A percentile compares a stretch with the other conserved stretches of the same genome.
Conservation (phyloP, 1,140 invertebrate genomes). For the Phenacoccus solenopsis region DNA sequence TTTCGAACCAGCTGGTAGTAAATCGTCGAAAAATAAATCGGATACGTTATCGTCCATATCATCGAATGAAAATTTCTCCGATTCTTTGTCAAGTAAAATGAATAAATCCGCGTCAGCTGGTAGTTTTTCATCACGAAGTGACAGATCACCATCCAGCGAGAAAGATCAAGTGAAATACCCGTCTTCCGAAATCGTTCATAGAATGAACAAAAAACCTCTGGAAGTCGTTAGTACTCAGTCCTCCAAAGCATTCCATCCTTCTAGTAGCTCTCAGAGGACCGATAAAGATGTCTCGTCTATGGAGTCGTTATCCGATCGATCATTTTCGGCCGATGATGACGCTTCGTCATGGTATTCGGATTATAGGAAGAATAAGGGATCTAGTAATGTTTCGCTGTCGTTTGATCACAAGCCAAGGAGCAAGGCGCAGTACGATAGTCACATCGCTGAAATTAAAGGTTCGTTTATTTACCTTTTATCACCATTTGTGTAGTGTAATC, state of each 20-base stretch:
- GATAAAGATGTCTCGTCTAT: neutral
- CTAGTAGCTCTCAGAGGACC: neutral
- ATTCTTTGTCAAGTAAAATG: neutral
- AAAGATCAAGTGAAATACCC: neutral
- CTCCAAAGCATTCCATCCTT: neutral
- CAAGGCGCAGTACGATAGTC: neutral
- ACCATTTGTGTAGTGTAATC: no score
- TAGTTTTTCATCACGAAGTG: no score
- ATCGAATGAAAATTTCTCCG: neutral
- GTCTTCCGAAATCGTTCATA: neutral
- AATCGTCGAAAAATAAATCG: neutral
- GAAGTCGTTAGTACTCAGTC: neutral
- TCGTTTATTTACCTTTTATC: neutral
- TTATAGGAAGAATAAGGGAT: neutral
- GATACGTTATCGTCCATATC: neutral
- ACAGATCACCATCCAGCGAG: neutral
- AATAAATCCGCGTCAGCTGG: neutral
- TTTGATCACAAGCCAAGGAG: neutral
- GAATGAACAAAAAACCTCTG: neutral
- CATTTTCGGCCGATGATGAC: neutral
- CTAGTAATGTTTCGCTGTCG: neutral
- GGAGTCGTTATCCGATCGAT: neutral
- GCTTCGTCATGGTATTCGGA: neutral
- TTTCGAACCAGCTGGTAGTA: neutral
- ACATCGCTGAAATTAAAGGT: neutral